Base-by-base conservation (phyloP, 2,113 vertebrate species). In the Dipodomys spectabilis region DNA sequence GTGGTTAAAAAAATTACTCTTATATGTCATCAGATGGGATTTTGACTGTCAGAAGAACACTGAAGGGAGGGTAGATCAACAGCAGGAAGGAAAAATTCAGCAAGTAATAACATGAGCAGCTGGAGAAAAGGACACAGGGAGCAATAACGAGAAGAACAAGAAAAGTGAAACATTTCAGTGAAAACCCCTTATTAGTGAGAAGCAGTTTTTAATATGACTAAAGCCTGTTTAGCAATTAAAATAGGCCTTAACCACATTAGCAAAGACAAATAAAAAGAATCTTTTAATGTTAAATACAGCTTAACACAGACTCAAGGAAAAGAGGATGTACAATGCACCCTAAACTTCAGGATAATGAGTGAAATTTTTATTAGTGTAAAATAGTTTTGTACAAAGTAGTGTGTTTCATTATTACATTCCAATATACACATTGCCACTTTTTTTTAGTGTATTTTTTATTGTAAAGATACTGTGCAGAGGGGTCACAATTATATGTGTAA, bases 181-280 rank as follows among this genome's bases (percentile, higher is more conserved):
- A 95, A 97, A 98, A 96, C 97, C 97, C 92, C 7, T 97, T 97
- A 98, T 98, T 98, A 98, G 39, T 88, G 75, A 93, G 90, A 96
- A 97, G 94, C 73, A 94, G 49, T 92, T 97, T 97, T 97, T 93
- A 97, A 45, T 95, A 94, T 91, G 82, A 77, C 86, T 97, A 97
- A 98, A 92, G 93, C 73, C 89, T 91, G 35, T 96, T 98, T 98
- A 96, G 92, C 82, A 95, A 88, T 92, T 97, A 96, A 82, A 71
- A 57, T 92, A 94, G 13, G 65, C 35, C 82, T 97, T 95, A 96
- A 88, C 95, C 94, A 57, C 60, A 92, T 96, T 97, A 82, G 86
- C 27, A 53, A 91, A 93, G 93, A 73, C n/a, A 82, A 81, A 81
- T 62, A 49, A 91, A 83, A 39, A 83, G 87, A 64, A 79, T 60